Base-by-base conservation (phyloP, 1,140 invertebrate species). In the Nasonia longicornis region DNA sequence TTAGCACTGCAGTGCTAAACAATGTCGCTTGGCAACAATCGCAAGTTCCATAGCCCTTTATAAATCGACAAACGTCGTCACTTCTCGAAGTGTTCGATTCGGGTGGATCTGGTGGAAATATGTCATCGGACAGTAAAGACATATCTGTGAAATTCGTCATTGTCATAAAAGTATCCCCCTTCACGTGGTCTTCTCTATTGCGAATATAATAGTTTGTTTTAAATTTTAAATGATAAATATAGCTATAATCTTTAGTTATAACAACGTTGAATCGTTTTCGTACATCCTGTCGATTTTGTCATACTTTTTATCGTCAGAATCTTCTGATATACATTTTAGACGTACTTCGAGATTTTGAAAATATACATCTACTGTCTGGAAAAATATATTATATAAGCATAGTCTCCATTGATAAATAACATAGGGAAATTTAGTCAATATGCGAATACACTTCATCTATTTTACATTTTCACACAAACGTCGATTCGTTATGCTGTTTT, bases 331-430 rank as follows among this genome's bases (percentile, higher is more conserved):
- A 20, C 67, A 71, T 66, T 69, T 20, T 10, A 84, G 26, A 12
- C 82, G 76, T 42, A 86, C n/a, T 75, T 85, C 83, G 1, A 86
- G 58, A 35, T 82, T 81, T 12, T 69, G 79, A 22, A 86, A 69
- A 77, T 45, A 66, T 63, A 86, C 42, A 38, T 86, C 85, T 66
- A 84, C 84, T 38, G 85, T 70, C 85, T 85, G 10, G 31, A 45
- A 26, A 38, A 16, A 22, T 7, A 42, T 42, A 42, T 42, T 42
- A 42, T 4, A 7, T 42, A 12, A 3, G 26, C 26, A 35, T 11
- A 14, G 1, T 22, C 31, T 10, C n/a, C 29, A 52, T 52, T 2
- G 7, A 16, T 63, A 63, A 63, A 63, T 20, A 42, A 42, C 1
- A 42, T 42, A 42, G 1, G 38, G 8, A 42, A 8, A 42, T 42